Evolutionary conservation across 1,140 invertebrate species (phyloP).

Genomic region (Solen grandis): DNA sequence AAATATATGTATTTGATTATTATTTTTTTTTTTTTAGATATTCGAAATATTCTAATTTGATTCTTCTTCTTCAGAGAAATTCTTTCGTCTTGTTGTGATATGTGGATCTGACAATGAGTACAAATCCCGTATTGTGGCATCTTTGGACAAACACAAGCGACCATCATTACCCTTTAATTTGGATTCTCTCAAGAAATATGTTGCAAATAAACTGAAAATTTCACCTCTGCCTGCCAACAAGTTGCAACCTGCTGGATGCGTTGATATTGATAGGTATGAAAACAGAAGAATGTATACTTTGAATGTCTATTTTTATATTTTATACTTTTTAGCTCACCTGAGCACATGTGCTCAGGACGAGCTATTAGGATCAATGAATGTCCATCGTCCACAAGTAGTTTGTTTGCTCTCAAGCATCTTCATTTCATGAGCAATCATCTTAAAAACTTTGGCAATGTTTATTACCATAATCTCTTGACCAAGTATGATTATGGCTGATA

Average conservation of each 20-base stretch:
- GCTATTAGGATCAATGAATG: no score
- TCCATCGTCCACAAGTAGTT: no score
- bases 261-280: constrained; percentile 59
- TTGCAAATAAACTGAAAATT: constrained; percentile 49
- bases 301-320: not conserved
- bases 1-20: no score
- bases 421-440: not conserved
- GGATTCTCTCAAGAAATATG: constrained; percentile 48
- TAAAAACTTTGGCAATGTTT: not conserved
- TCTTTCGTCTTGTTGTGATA: constrained; percentile 64
- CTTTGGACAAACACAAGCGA: constrained; percentile 64
- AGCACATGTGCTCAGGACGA: no score
- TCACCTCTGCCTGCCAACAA: not conserved
- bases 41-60: no score
- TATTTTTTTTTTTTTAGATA: no score
- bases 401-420: no score
- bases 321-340: not conserved
- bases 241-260: constrained; percentile 18
- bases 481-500: no score
- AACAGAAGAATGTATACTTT: not conserved
- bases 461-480: no score
- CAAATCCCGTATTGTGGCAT: constrained; percentile 65
- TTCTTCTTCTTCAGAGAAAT: constrained; percentile 14
- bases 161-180: constrained; percentile 35
- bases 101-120: constrained; percentile 69